These are phyloP conservation scores for Ctenicera cuprea DNA, from an alignment of 2,888 invertebrate genomes.

Conservation along the genomic window DNA sequence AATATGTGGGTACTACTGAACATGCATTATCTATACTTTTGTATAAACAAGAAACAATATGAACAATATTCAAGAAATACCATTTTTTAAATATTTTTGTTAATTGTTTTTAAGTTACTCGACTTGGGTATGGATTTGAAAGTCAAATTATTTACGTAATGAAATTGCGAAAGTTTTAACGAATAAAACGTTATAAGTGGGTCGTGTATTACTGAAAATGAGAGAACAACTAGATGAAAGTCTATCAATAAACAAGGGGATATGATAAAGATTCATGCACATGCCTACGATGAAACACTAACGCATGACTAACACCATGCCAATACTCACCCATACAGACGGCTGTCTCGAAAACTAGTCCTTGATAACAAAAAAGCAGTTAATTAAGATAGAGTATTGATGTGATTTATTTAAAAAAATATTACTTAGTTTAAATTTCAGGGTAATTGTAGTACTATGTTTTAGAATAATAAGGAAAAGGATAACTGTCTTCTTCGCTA, in stretches of 20 bases:
- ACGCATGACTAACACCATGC: slow-evolving; percentile 42
- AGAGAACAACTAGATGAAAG: not conserved
- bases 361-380: slow-evolving; percentile 72
- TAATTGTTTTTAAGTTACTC: slow-evolving; percentile 52
- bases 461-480: too few relatives aligned
- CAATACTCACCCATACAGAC: slow-evolving; percentile 86
- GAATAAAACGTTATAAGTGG: slow-evolving; percentile 5
- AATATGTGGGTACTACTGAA: not conserved
- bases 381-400: not conserved
- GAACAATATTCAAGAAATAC: not conserved
- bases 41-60: slow-evolving; percentile 8
- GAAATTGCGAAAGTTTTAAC: slow-evolving; percentile 7
- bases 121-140: slow-evolving; percentile 54
- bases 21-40: slow-evolving; percentile 3
- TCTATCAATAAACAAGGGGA: not conserved
- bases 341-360: slow-evolving; percentile 93
- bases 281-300: slow-evolving; percentile 15
- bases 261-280: not conserved
- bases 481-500: too few relatives aligned
- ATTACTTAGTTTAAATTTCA: too few relatives aligned
- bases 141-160: slow-evolving; percentile 49
- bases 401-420: too few relatives aligned
- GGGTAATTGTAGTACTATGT: too few relatives aligned
- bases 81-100: not conserved
- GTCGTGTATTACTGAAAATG: slow-evolving; percentile 13